Base-by-base conservation (phyloP, 2,113 vertebrate genomes). In the Morone saxatilis region DNA sequence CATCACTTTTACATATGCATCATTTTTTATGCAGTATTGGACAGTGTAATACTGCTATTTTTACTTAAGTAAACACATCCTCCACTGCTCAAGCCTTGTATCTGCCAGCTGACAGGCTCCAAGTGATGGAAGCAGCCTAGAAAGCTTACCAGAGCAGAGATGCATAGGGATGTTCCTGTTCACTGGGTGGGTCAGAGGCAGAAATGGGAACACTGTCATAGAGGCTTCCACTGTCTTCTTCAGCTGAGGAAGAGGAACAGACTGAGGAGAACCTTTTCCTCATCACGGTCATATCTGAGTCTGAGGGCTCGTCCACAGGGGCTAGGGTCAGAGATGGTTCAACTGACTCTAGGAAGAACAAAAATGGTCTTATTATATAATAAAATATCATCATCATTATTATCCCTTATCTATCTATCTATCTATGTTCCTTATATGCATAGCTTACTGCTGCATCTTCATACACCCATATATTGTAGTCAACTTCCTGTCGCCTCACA, bases 111-210 rank as follows among this genome's bases (percentile, higher is more conserved):
- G 31, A n/a, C 48, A 20, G 31, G 10, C 25, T 51, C 1, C 0
- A 72, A 36, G 36, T 13, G 65, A 41, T 0, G 31, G 51, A 43
- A 0, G 16, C 20, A 63, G 69, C 22, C 53, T 47, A 72, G 40
- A 8, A 20, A 50, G 13, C 65, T 82, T 59, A 91, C 87, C 85
- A 81, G 31, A 91, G 87, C 83, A 86, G 71, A 31, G 83, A 76
- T 41, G 76, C 77, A 0, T n/a, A 77, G 5, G 88, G 77, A 31
- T 86, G 86, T n/a, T 81, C 73, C 17, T 48, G 36, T 19, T 88
- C 89, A n/a, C 7, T 2, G 47, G 25, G 4, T 16, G 56, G 65
- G 13, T 77, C 80, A 19, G 78, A 13, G 13, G 41, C n/a, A 71
- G 63, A 41, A 10, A 19, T 0, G 38, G 63, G 22, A 45, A 17